Percentiles rank a stretch among this genome's conserved stretches.
Conservation (phyloP, 2,888 invertebrate species). For the Molanna angustata region DNA sequence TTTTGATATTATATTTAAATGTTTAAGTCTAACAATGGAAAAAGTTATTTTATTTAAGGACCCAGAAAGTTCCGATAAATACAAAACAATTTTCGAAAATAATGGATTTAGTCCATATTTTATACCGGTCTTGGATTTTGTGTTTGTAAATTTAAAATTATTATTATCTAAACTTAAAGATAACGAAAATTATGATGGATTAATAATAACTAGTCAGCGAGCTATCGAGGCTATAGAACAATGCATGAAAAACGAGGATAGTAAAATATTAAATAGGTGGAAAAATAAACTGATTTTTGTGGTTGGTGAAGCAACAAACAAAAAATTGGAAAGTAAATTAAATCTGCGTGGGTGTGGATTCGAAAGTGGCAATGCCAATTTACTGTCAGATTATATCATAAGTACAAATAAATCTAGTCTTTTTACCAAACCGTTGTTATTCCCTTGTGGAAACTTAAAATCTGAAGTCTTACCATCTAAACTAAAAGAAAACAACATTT, state of each 20-base stretch:
- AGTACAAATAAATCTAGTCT: constrained; percentile 40
- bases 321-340: constrained; percentile 45
- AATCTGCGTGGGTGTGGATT: constrained; percentile 50
- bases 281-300: constrained; percentile 47
- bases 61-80: constrained; percentile 19
- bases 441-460: constrained; percentile 57
- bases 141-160: constrained; percentile 48
- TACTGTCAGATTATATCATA: constrained; percentile 50
- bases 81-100: constrained; percentile 14
- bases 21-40: constrained; percentile 14
- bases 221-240: constrained; percentile 50
- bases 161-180: constrained; percentile 45
- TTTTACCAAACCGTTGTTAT: constrained; percentile 45
- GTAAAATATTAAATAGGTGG: constrained; percentile 39
- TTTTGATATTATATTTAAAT: neutral
- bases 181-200: constrained; percentile 46
- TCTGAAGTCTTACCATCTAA: constrained; percentile 50
- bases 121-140: constrained; percentile 47
- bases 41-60: constrained; percentile 22
- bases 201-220: constrained; percentile 57
- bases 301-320: constrained; percentile 56
- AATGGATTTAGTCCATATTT: constrained; percentile 19
- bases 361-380: constrained; percentile 54
- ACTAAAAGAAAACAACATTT: constrained; percentile 43
- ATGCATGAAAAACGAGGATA: constrained; percentile 38